Conservation (phyloP, 2,113 vertebrate genomes). For the Neopipo cinnamomea region DNA sequence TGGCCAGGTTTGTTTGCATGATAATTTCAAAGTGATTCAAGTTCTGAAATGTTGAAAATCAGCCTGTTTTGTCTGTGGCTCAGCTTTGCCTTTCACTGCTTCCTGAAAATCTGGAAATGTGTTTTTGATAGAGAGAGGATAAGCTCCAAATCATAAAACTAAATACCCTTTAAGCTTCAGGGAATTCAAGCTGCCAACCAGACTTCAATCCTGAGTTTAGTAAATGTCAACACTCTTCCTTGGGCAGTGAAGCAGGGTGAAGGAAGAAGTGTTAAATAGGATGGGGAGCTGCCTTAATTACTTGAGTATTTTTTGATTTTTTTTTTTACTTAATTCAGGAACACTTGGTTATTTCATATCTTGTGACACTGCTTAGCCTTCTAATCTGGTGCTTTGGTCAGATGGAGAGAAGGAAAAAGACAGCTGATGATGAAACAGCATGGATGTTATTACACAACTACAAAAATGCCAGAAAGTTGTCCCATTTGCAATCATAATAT, state of each 20-base stretch:
- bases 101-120: not conserved
- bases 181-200: constrained; percentile 34
- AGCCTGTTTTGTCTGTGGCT: not conserved
- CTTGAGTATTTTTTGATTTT: not conserved
- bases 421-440: constrained; percentile 9
- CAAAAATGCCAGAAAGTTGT: constrained; percentile 19
- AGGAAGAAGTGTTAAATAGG: constrained; percentile 9
- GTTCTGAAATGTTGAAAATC: not conserved
- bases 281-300: constrained; percentile 5
- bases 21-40: not conserved
- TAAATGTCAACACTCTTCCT: constrained; percentile 33
- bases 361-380: constrained; percentile 13
- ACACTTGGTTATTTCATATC: not conserved
- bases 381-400: not conserved
- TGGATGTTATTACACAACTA: not conserved
- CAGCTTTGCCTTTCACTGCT: not conserved
- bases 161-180: constrained; percentile 18
- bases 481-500: constrained; percentile 29
- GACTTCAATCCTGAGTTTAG: not conserved
- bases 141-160: constrained; percentile 18
- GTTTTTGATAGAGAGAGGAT: constrained; percentile 1
- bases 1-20: not conserved
- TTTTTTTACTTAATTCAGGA: constrained; percentile 1
- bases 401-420: constrained; percentile 20
- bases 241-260: not conserved